A percentile compares a stretch with the other conserved stretches of the same genome.
These are phyloP conservation scores for Apeltes quadracus DNA, from an alignment of 2,113 vertebrate genomes.

Conservation along the genomic window DNA sequence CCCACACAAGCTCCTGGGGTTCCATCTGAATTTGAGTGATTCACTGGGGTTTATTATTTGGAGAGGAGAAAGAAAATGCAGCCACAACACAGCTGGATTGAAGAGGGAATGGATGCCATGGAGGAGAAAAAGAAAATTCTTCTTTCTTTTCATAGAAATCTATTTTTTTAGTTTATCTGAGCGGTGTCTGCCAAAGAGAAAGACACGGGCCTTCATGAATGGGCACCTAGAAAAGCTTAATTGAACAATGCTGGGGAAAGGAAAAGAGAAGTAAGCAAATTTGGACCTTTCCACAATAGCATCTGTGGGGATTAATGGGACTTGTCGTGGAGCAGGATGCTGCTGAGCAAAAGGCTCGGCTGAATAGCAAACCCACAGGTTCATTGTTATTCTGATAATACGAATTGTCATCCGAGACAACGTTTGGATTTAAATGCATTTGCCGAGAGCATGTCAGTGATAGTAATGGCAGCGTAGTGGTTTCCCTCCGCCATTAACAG, in stretches of 20 bases:
- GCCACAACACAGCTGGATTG: conserved; percentile 28
- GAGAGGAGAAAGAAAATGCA: conserved; percentile 18
- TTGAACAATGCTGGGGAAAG: conserved; percentile 26
- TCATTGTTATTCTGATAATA: conserved; percentile 58
- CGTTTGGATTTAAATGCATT: conserved; percentile 40
- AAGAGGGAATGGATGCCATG: conserved; percentile 28
- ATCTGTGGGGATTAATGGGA: conserved; percentile 21
- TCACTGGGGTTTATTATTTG: conserved; percentile 34
- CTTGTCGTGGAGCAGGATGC: conserved; percentile 36
- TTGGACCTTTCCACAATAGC: conserved; percentile 36
- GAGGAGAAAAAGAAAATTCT: conserved; percentile 21
- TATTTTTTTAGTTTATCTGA: conserved; percentile 3
- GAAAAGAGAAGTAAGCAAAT: conserved; percentile 41
- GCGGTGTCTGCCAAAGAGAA: not conserved
- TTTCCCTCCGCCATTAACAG: conserved; percentile 51
- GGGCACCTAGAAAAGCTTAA: conserved; percentile 12
- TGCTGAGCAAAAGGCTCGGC: not conserved
- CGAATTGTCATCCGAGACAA: conserved; percentile 50
- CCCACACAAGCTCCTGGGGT: conserved; percentile 45
- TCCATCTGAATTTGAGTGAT: conserved; percentile 23
- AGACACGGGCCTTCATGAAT: not conserved
- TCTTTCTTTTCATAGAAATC: not conserved
- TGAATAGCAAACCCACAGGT: conserved; percentile 51
- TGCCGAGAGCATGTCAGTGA: conserved; percentile 40
- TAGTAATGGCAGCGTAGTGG: conserved; percentile 40